Evolutionary conservation across 2,113 vertebrate genomes (phyloP).

Genomic region (Psittacula cyanocephala): DNA sequence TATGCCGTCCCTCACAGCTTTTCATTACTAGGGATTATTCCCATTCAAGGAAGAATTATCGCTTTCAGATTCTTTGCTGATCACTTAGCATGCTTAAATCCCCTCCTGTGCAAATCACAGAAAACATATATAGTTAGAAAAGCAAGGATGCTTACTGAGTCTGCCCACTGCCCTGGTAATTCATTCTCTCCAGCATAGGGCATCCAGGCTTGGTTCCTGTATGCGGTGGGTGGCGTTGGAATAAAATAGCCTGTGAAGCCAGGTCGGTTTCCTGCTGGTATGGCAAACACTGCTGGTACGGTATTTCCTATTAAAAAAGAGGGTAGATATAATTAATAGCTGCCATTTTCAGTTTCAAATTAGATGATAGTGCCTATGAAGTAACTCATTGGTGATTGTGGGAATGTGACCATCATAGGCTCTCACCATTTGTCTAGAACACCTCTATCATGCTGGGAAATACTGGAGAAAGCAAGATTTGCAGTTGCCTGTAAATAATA

Average conservation of each 20-base stretch:
- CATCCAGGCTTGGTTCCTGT: constrained; percentile 96
- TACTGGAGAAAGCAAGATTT: background rate
- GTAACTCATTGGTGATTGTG: no score
- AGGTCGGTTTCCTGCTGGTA: constrained; percentile 89
- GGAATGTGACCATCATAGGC: background rate
- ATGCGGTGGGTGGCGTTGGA: constrained; percentile 88
- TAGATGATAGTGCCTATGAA: background rate
- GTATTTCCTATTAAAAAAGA: constrained; percentile 85
- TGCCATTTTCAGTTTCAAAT: background rate
- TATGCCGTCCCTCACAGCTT: background rate
- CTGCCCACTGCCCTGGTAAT: constrained; percentile 90
- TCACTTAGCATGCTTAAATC: background rate
- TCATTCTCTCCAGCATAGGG: constrained; percentile 93
- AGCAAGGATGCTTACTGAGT: constrained; percentile 85
- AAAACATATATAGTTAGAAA: background rate
- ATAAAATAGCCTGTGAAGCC: constrained; percentile 93
- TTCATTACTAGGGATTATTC: background rate
- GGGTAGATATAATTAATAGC: background rate
- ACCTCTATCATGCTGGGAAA: background rate
- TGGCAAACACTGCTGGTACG: constrained; percentile 94
- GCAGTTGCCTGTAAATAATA: background rate
- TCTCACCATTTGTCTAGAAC: background rate
- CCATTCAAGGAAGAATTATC: background rate
- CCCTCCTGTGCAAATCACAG: background rate
- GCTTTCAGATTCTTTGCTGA: background rate